Evolutionary conservation across 2,888 invertebrate genomes (phyloP).

Genomic region (Enchytraeus crypticus): DNA sequence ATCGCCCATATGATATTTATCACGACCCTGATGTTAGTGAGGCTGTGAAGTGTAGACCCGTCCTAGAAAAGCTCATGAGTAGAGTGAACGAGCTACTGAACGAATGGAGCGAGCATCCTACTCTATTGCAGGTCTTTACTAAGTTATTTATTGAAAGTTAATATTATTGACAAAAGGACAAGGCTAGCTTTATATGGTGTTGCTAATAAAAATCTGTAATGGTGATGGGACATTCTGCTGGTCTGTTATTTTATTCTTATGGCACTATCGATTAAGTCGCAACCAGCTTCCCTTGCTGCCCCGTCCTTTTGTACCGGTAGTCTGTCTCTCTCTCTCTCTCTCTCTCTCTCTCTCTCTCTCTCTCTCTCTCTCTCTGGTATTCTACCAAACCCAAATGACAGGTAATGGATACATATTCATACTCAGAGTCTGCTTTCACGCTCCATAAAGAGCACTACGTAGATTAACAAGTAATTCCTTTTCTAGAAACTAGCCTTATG

Average conservation of each 20-base stretch:
- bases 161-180: too few relatives aligned
- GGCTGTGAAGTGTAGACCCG: slow-evolving; percentile 62
- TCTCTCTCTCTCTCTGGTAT: background rate
- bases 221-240: background rate
- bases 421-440: too few relatives aligned
- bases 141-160: too few relatives aligned
- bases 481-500: too few relatives aligned
- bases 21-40: slow-evolving; percentile 72
- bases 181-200: too few relatives aligned
- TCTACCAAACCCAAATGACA: too few relatives aligned
- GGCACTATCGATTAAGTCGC: background rate
- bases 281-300: background rate
- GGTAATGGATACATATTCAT: too few relatives aligned
- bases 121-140: slow-evolving; percentile 63
- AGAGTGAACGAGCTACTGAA: slow-evolving; percentile 57
- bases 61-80: slow-evolving; percentile 60
- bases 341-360: background rate
- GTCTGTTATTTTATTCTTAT: too few relatives aligned
- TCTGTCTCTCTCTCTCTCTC: background rate
- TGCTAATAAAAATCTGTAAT: too few relatives aligned
- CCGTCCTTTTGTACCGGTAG: background rate
- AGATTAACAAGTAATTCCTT: too few relatives aligned
- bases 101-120: slow-evolving; percentile 85
- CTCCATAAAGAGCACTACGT: too few relatives aligned
- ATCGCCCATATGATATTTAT: slow-evolving; percentile 55